These are phyloP conservation scores for Fregetta grallaria DNA, from an alignment of 2,113 vertebrate genomes.

Conservation along the genomic window DNA sequence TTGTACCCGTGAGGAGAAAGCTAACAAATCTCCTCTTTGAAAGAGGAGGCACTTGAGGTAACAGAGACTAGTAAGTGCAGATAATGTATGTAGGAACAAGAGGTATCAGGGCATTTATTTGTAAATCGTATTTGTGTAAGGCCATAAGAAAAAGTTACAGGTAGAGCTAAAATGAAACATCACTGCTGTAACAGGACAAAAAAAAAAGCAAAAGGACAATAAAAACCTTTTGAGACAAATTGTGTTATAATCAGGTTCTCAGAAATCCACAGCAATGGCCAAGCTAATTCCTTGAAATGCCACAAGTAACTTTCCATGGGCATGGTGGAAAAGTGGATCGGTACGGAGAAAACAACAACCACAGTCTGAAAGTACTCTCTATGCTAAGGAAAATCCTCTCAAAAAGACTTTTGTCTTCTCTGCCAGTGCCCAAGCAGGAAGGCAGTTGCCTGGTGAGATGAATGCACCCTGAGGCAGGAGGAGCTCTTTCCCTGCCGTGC, in stretches of 20 bases:
- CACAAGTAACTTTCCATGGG: neutral
- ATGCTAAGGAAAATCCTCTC: neutral
- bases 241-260: neutral
- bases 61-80: neutral
- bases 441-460: neutral
- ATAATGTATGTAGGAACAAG: neutral
- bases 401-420: neutral
- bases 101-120: neutral
- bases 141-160: neutral
- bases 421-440: neutral
- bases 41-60: neutral
- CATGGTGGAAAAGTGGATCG: neutral
- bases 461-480: neutral
- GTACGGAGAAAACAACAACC: neutral
- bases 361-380: neutral
- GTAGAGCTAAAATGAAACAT: neutral
- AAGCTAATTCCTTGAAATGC: neutral
- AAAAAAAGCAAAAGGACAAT: neutral
- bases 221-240: neutral
- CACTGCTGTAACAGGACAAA: neutral
- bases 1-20: neutral
- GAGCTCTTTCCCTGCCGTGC: neutral
- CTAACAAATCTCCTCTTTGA: neutral
- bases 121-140: constrained; percentile 1
- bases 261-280: neutral